Evolutionary conservation across 2,113 vertebrate genomes (phyloP), one percentile per base, ranked within the genome.

Genomic region (Athene noctua): DNA sequence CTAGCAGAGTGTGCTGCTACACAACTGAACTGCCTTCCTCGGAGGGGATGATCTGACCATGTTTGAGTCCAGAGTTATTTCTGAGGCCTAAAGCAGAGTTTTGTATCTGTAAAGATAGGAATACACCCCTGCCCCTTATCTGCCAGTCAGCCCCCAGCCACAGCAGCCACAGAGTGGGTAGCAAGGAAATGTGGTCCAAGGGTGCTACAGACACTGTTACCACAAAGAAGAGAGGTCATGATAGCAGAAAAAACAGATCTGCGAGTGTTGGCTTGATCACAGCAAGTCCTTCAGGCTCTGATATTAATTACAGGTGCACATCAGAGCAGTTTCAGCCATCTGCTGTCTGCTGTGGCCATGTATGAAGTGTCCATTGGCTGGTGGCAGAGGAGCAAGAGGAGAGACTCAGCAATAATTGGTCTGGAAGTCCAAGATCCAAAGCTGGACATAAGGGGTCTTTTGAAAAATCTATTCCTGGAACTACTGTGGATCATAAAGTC

Each of bases 161-260:
- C 16, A 11, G 52, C 3, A 4, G 34, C 32, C 58, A 75, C 20
- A 49, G 27, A 15, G 67, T 9, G 23, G 51, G 7, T 25, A 34
- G 52, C 46, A 36, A 54, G 38, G 65, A 54, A 30, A 1, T 6
- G 17, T 72, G 40, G 68, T 74, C 32, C 65, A n/a, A 4, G 36
- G 34, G 38, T 47, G 46, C 58, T 58, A 15, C 0, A 0, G 26
- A 42, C 57, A 38, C 26, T 57, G 23, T 23, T 18, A 1, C 51
- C 1, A 2, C 25, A 15, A 55, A 54, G 63, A 66, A 44, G 58
- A 83, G 13, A 36, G 36, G 27, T 66, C 9, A 2, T 30, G 34
- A 19, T 11, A 49, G 42, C 59, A 73, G 61, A 52, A 82, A 42
- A 79, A 44, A 5, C 3, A 38, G 11, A 27, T 63, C 14, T 59